A percentile compares a stretch with the other conserved stretches of the same genome.
phyloP scores from a whole-genome alignment of 2,888 invertebrate species.

The Nematopogon swammerdamellus region DNA sequence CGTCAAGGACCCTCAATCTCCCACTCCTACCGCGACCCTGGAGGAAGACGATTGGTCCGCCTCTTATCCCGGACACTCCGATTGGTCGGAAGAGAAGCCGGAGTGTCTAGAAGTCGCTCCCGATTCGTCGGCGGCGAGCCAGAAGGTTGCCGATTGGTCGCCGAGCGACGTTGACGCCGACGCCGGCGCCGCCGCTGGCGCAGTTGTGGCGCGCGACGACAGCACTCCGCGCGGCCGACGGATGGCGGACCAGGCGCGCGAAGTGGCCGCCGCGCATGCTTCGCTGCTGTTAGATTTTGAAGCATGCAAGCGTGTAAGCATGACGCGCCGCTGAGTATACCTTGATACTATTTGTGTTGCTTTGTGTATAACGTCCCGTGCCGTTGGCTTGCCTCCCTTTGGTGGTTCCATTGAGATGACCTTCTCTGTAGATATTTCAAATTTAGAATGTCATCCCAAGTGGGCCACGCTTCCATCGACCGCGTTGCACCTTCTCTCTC shows the following conservation, averaged over 20 bases:
- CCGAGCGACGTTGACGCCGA: constrained; percentile 6
- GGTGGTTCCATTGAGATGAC: background rate
- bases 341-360: constrained; percentile 16
- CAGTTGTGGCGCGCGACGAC: constrained; percentile 47
- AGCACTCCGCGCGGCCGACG: constrained; percentile 41
- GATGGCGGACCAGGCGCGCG: constrained; percentile 47
- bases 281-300: constrained; percentile 55
- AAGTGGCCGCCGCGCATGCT: constrained; percentile 50
- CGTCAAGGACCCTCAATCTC: constrained; percentile 9
- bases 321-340: constrained; percentile 46
- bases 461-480: too few relatives aligned
- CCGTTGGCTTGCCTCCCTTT: background rate
- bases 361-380: constrained; percentile 10
- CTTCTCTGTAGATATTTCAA: too few relatives aligned
- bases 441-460: too few relatives aligned
- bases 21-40: constrained; percentile 1
- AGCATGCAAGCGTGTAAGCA: constrained; percentile 72
- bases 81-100: constrained; percentile 29
- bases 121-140: constrained; percentile 17
- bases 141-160: constrained; percentile 14
- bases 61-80: constrained; percentile 16
- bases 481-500: background rate
- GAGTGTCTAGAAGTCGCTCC: constrained; percentile 15
- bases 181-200: constrained; percentile 23
- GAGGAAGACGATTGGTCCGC: background rate